These are phyloP conservation scores for Stylophora pistillata DNA, from an alignment of 64 coral and sea anemone species.

Conservation along the genomic window DNA sequence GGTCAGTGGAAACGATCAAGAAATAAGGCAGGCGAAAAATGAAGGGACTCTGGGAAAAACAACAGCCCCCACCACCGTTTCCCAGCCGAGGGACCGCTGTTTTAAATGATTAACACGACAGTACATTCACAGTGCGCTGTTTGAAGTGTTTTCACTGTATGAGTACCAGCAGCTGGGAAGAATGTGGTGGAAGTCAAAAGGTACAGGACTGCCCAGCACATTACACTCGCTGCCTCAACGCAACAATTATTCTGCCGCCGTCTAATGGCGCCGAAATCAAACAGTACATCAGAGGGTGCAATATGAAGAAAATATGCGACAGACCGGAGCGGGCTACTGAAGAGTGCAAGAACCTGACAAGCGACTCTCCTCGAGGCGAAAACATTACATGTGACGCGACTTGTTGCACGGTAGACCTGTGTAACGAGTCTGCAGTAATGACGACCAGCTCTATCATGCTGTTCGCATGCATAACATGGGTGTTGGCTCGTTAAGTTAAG, in stretches of 20 bases:
- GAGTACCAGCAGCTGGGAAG: not conserved
- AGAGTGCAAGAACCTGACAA: not conserved
- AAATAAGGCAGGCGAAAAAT: too few species aligned
- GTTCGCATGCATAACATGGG: too few species aligned
- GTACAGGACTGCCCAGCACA: not conserved
- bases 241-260: not conserved
- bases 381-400: not conserved
- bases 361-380: not conserved
- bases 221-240: not conserved
- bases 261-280: not conserved
- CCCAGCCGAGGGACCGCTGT: not conserved
- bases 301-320: not conserved
- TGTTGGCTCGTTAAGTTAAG: not conserved
- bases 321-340: not conserved
- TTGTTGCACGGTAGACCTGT: not conserved
- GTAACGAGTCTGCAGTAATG: not conserved
- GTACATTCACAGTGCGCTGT: not conserved
- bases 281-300: not conserved
- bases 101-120: not conserved
- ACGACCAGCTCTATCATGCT: too few species aligned
- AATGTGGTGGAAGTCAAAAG: not conserved
- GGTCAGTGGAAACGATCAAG: too few species aligned
- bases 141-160: not conserved
- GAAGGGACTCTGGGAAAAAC: too few species aligned
- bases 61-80: too few species aligned